phyloP scores from a whole-genome alignment of 2,113 vertebrate genomes.

The Pyrgilauda ruficollis region DNA sequence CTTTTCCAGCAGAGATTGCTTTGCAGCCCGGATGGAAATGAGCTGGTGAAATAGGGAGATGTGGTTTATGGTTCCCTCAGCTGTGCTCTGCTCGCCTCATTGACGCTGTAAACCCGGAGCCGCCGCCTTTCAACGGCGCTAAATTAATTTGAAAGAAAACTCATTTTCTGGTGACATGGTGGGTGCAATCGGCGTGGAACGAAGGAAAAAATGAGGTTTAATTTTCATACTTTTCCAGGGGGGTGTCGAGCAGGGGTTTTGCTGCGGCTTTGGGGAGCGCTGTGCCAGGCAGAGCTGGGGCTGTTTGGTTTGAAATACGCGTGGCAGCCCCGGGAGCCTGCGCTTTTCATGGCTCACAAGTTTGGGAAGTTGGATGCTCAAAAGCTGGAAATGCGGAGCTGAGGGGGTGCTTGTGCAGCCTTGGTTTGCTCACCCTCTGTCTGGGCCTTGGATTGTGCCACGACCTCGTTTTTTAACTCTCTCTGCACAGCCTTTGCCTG shows the following conservation, averaged over 20 bases:
- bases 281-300: not conserved
- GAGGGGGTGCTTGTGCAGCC: not conserved
- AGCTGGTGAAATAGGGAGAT: not conserved
- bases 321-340: not conserved
- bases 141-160: slow-evolving; percentile 18
- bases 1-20: not conserved
- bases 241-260: not conserved
- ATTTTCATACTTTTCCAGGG: not conserved
- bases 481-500: not conserved
- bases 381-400: not conserved
- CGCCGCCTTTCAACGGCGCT: not conserved
- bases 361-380: not conserved
- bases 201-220: not conserved
- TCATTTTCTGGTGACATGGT: not conserved
- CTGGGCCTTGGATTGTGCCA: not conserved
- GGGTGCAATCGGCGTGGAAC: not conserved
- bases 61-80: not conserved
- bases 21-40: not conserved
- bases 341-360: fast-evolving
- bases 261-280: not conserved
- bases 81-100: slow-evolving; percentile 27
- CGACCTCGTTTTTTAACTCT: not conserved
- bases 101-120: not conserved
- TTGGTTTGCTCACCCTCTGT: not conserved
- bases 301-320: not conserved